Evolutionary conservation across 2,888 invertebrate species (phyloP).

Genomic region (Emesis furor): DNA sequence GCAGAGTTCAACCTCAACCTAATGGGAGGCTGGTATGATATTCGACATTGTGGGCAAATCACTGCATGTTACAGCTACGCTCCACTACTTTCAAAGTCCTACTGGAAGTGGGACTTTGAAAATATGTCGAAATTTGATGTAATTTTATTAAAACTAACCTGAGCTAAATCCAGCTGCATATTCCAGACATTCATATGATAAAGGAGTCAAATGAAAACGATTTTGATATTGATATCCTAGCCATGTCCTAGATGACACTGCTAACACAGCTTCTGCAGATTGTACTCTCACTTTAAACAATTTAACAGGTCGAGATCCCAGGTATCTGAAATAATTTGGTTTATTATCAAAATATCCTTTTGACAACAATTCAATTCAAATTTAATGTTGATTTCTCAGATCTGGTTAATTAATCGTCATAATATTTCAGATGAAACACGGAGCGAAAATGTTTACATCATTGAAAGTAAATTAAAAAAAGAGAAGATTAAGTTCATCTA

Average conservation of each 20-base stretch:
- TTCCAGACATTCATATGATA: constrained; percentile 99
- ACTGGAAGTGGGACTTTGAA: constrained; percentile 82
- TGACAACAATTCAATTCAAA: background rate
- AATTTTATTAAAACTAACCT: constrained; percentile 80
- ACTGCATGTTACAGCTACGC: constrained; percentile 91
- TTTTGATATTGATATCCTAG: constrained; percentile 99
- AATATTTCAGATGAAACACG: constrained; percentile 93
- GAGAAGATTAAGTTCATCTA: too few species aligned
- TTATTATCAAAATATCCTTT: background rate
- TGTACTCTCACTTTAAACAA: constrained; percentile 99
- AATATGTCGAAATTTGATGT: constrained; percentile 82
- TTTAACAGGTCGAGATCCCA: constrained; percentile 99
- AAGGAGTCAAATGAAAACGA: constrained; percentile 98
- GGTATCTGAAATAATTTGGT: constrained; percentile 91
- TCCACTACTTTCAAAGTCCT: constrained; percentile 82
- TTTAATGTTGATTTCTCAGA: constrained; percentile 81
- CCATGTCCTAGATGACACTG: constrained; percentile 99
- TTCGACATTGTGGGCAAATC: constrained; percentile 93
- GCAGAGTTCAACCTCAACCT: constrained; percentile 92
- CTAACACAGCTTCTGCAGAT: constrained; percentile 98
- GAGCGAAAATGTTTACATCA: constrained; percentile 89
- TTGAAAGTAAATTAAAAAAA: constrained; percentile 70
- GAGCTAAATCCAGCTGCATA: constrained; percentile 99
- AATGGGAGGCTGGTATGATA: constrained; percentile 90
- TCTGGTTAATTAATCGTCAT: constrained; percentile 91